Evolutionary conservation across 2,888 invertebrate genomes (phyloP), one percentile per base, ranked within the genome.

Genomic region (Hemicrepidius hirtus): DNA sequence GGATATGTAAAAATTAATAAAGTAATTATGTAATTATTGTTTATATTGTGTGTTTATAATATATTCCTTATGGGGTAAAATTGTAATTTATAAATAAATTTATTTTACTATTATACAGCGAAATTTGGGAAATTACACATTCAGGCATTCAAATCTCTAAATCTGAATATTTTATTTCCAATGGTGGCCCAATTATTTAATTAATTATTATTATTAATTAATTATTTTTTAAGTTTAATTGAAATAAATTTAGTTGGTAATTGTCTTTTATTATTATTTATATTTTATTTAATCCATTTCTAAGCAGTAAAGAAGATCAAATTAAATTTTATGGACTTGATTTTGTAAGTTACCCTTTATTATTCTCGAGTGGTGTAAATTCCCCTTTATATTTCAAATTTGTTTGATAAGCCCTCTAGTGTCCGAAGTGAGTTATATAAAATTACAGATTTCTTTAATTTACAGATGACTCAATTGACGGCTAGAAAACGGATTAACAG

Each of bases 1-100:
- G 73, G 75, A 75, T 73, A 75, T 75, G 75, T 75, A 77, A 75
- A 76, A 76, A 70, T 53, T 53, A 74, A 69, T 71, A 71, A 73
- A 73, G 67, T 44, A 66, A 67, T 71, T 71, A 71, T 71, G 67
- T 71, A 71, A 16, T 55, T 70, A 32, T 40, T 64, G 41, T 55
- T 57, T 57, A 57, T n/a, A 35, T 12, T 3, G 20, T 49, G 50
- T 37, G n/a, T 64, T 46, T 63, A 1, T 20, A 13, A 16, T n/a
- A 44, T 16, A 12, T 13, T 46, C 13, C 0, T 6, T 18, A 5
- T 32, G 32, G 32, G 32, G 9, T 1, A 32, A 32, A 32, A 9
- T 28, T 28, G 6, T 4, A 28, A 28, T 28, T 4, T 28, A 4
- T 28, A 6, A 28, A 28, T 28, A n/a, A 24, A 5, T 20, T 9